phyloP scores from a whole-genome alignment of 2,797 vertebrate genomes.

The Carapus acus region DNA sequence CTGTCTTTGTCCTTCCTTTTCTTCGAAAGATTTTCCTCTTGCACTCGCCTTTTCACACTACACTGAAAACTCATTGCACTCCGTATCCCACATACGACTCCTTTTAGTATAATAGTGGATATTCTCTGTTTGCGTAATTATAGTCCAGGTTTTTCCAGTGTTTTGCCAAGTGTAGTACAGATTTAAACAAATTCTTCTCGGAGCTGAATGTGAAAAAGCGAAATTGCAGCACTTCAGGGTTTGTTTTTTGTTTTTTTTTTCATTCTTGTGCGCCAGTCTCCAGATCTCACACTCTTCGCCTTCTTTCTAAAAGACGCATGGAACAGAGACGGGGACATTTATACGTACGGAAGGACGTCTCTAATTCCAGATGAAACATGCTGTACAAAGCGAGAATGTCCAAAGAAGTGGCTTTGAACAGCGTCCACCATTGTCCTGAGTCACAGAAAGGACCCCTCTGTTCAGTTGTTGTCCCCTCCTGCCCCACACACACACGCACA shows the following conservation, averaged over 20 bases:
- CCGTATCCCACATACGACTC: slow-evolving; percentile 1
- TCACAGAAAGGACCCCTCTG: slow-evolving; percentile 72
- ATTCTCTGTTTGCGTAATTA: slow-evolving; percentile 43
- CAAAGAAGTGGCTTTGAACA: slow-evolving; percentile 66
- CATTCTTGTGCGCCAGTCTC: slow-evolving; percentile 22
- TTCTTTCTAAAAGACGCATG: slow-evolving; percentile 19
- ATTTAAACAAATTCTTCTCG: slow-evolving; percentile 24
- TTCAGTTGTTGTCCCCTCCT: slow-evolving; percentile 45
- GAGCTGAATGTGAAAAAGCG: slow-evolving; percentile 33
- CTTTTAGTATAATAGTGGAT: slow-evolving; percentile 28
- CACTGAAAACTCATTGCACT: slow-evolving; percentile 8
- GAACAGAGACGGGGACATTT: background rate
- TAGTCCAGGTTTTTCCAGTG: slow-evolving; percentile 16
- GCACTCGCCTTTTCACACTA: background rate
- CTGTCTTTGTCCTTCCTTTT: slow-evolving; percentile 4
- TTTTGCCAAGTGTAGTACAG: slow-evolving; percentile 14
- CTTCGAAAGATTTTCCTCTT: background rate
- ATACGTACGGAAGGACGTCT: slow-evolving; percentile 1
- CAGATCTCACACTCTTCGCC: slow-evolving; percentile 9
- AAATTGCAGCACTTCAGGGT: slow-evolving; percentile 48
- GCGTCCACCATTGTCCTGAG: slow-evolving; percentile 72
- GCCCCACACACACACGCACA: slow-evolving; percentile 15
- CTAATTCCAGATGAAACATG: slow-evolving; percentile 29
- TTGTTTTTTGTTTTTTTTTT: slow-evolving; percentile 22
- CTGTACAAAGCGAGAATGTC: slow-evolving; percentile 43